phyloP scores from a whole-genome alignment of 2,113 vertebrate species.

The Pseudolaguvia tuberculata region DNA sequence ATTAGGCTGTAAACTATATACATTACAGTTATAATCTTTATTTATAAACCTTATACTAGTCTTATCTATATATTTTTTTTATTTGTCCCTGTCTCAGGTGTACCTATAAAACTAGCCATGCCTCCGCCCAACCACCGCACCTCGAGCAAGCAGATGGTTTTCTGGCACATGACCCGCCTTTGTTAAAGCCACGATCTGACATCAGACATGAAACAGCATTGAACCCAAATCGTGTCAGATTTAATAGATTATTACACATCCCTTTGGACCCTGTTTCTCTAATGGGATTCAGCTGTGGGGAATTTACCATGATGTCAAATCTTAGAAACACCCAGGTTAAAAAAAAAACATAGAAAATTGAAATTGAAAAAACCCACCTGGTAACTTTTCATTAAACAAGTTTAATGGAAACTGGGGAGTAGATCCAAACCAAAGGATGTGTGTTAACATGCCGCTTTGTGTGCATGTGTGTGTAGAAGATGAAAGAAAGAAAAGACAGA shows the following conservation, averaged over 20 bases:
- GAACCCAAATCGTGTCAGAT: slow-evolving; percentile 17
- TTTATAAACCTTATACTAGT: neutral
- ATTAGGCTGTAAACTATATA: neutral
- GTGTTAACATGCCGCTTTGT: neutral
- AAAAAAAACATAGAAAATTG: neutral
- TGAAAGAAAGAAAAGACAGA: neutral
- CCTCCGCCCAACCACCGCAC: neutral
- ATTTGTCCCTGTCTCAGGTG: neutral
- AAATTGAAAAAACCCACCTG: neutral
- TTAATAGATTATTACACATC: slow-evolving; percentile 26
- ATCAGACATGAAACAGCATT: slow-evolving; percentile 18
- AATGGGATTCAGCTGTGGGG: slow-evolving; percentile 13
- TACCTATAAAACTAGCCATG: neutral
- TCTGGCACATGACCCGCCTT: slow-evolving; percentile 13
- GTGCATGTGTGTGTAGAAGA: neutral
- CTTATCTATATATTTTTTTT: too few relatives aligned
- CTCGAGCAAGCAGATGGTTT: slow-evolving; percentile 12
- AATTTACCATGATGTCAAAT: slow-evolving; percentile 6
- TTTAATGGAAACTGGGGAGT: neutral
- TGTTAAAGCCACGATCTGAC: slow-evolving; percentile 19
- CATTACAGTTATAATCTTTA: neutral
- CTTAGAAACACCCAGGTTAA: neutral
- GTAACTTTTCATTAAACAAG: neutral
- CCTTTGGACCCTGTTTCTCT: slow-evolving; percentile 16
- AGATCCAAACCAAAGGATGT: neutral